A percentile compares a stretch with the other conserved stretches of the same genome.
phyloP scores from a whole-genome alignment of 2,797 vertebrate genomes.

The Bovichtus variegatus region DNA sequence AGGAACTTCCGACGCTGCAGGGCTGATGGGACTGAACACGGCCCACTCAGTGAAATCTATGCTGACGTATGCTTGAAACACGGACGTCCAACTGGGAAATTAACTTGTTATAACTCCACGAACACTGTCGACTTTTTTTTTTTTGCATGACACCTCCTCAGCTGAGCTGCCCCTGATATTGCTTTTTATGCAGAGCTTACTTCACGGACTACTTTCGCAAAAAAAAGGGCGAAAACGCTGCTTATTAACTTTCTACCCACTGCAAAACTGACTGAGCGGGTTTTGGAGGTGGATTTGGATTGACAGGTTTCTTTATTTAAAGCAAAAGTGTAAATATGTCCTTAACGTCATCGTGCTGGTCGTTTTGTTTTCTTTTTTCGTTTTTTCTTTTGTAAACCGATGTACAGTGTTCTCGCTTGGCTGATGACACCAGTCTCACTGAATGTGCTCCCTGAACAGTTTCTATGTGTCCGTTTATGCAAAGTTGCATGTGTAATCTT shows the following conservation, averaged over 20 bases:
- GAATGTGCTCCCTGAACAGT: constrained; percentile 73
- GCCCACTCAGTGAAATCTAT: constrained; percentile 73
- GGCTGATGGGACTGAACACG: constrained; percentile 33
- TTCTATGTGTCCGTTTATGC: constrained; percentile 73
- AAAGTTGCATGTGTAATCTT: constrained; percentile 78
- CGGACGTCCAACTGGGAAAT: constrained; percentile 72
- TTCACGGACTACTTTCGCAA: constrained; percentile 48
- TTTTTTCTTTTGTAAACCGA: constrained; percentile 65
- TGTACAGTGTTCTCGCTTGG: constrained; percentile 74
- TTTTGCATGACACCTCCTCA: constrained; percentile 80
- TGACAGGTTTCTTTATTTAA: constrained; percentile 54
- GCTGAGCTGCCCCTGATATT: constrained; percentile 69
- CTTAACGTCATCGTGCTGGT: constrained; percentile 63
- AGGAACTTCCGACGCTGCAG: constrained; percentile 68
- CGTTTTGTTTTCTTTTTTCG: constrained; percentile 39
- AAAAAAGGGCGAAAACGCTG: constrained; percentile 39
- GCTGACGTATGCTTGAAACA: constrained; percentile 74
- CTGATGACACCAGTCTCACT: constrained; percentile 66
- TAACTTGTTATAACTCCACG: constrained; percentile 50
- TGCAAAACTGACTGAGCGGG: constrained; percentile 42
- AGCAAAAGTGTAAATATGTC: constrained; percentile 78
- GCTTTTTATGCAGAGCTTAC: constrained; percentile 75
- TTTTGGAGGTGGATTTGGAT: constrained; percentile 40
- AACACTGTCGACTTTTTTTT: constrained; percentile 47
- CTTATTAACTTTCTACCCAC: constrained; percentile 60